Evolutionary conservation across 2,888 invertebrate species (phyloP).

Genomic region (Lasioglossum marginatum): DNA sequence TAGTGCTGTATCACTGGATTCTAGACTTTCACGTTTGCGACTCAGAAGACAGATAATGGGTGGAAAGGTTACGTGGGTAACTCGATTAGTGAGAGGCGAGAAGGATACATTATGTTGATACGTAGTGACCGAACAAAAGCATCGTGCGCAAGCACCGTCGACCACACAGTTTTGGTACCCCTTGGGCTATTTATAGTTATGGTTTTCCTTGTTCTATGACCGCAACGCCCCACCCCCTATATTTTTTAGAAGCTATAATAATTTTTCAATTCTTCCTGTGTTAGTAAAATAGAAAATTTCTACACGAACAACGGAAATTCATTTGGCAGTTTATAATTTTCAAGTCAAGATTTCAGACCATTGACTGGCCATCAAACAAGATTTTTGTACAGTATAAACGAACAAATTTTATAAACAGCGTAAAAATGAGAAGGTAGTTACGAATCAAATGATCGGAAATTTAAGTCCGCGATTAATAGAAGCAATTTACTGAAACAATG

Average conservation of each 20-base stretch:
- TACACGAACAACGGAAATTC: background rate
- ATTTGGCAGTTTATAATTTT: background rate
- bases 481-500: background rate
- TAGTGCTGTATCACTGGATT: background rate
- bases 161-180: background rate
- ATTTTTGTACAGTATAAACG: background rate
- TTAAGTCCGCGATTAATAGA: background rate
- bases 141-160: constrained; percentile 9
- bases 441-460: background rate
- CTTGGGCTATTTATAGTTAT: background rate
- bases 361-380: too few species aligned
- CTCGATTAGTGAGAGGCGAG: constrained; percentile 21
- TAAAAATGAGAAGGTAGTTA: background rate
- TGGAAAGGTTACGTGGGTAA: constrained; percentile 16
- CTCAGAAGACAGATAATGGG: constrained; percentile 4
- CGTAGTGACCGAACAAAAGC: constrained; percentile 12
- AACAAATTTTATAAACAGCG: background rate
- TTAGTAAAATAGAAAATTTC: background rate
- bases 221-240: background rate
- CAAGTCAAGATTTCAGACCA: too few species aligned
- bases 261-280: background rate
- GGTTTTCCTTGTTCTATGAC: background rate
- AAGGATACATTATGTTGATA: constrained; percentile 16
- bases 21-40: constrained; percentile 16
- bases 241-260: background rate